Evolutionary conservation across 2,113 vertebrate genomes (phyloP).

Genomic region (Verasper variegatus): DNA sequence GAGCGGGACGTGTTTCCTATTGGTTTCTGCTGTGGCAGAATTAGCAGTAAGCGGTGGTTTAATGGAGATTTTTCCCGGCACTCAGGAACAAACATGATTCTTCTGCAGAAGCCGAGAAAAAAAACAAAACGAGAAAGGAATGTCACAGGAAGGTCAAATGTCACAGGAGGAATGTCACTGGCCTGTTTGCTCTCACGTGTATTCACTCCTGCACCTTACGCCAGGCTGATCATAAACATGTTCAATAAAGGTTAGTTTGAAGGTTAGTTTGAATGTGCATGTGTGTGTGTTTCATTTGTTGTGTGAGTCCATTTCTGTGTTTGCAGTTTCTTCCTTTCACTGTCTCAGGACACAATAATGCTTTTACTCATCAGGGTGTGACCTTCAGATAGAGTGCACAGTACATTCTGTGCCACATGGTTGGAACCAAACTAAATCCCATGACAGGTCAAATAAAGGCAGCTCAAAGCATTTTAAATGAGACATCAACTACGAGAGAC

Average conservation of each 20-base stretch:
- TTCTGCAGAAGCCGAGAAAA: constrained; percentile 32
- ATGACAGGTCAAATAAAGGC: not conserved
- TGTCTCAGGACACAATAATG: not conserved
- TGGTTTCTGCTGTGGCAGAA: not conserved
- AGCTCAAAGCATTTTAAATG: no score
- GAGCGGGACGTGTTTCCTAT: constrained; percentile 11
- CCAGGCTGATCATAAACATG: not conserved
- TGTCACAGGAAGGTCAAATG: constrained; percentile 60
- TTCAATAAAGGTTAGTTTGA: constrained; percentile 3
- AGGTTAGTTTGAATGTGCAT: not conserved
- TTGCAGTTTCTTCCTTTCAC: not conserved
- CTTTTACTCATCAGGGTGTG: constrained; percentile 14
- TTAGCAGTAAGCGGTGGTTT: not conserved
- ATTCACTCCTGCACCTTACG: not conserved
- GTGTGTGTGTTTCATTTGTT: not conserved
- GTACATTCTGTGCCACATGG: not conserved
- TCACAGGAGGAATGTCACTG: constrained; percentile 59
- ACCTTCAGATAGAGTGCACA: constrained; percentile 12
- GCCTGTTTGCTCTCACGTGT: constrained; percentile 36
- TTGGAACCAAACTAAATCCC: not conserved
- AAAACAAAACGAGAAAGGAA: constrained; percentile 49
- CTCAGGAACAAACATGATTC: constrained; percentile 31
- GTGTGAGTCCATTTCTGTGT: not conserved
- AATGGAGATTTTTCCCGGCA: not conserved
- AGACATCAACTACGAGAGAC: not conserved